phyloP scores from a whole-genome alignment of 2,797 vertebrate species.

The Microcaecilia unicolor region DNA sequence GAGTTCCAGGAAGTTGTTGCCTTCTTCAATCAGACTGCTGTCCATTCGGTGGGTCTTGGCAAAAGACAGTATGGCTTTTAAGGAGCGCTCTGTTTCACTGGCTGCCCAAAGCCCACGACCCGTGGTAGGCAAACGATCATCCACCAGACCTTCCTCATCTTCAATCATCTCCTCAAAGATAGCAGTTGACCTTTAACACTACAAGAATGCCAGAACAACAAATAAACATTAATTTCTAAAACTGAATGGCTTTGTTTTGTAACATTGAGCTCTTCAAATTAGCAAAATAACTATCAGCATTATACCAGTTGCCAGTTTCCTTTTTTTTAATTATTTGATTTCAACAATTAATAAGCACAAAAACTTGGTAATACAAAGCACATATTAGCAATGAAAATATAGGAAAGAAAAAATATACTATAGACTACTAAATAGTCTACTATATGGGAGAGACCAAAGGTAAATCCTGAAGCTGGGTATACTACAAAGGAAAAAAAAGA shows the following conservation, averaged over 20 bases:
- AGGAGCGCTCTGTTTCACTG: constrained; percentile 85
- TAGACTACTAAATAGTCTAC: too few relatives aligned
- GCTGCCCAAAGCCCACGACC: constrained; percentile 88
- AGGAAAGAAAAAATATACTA: too few relatives aligned
- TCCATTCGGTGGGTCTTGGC: constrained; percentile 81
- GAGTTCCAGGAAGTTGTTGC: constrained; percentile 86
- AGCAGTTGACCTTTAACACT: constrained; percentile 93
- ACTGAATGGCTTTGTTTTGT: neutral
- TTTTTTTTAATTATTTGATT: too few relatives aligned
- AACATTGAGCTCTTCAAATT: too few relatives aligned
- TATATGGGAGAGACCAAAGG: too few relatives aligned
- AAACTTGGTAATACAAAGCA: too few relatives aligned
- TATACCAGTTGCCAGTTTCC: neutral
- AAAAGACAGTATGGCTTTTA: constrained; percentile 86
- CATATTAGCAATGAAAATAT: too few relatives aligned
- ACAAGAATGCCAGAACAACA: constrained; percentile 5
- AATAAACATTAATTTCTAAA: neutral
- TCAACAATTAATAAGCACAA: too few relatives aligned
- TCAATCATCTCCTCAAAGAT: constrained; percentile 98
- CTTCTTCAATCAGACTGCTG: constrained; percentile 74
- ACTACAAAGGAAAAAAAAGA: too few relatives aligned
- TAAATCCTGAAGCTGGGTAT: too few relatives aligned
- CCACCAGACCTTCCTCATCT: constrained; percentile 89
- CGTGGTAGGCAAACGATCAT: constrained; percentile 88
- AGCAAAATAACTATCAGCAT: neutral